Base-by-base conservation (phyloP, 2,113 vertebrate genomes). In the Hemiprocne comata region DNA sequence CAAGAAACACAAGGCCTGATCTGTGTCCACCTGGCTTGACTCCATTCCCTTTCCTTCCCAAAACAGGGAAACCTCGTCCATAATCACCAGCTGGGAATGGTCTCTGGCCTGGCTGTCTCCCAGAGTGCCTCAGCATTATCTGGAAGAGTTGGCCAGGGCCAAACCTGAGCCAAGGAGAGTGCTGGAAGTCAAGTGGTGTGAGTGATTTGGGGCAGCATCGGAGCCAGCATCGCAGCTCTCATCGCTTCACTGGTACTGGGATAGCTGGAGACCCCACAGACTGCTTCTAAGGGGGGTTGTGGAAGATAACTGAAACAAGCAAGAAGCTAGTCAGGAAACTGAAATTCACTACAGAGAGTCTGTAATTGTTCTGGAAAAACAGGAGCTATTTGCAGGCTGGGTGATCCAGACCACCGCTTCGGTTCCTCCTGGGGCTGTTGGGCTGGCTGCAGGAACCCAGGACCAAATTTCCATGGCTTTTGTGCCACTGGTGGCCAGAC, bases 161-260 rank as follows among this genome's bases (percentile, higher is more conserved):
- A 88, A 88, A 86, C n/a, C n/a, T 66, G 34, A 9, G 38, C 48
- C 34, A 23, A 50, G 21, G 34, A 38, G 17, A 71, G 17, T 46
- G 19, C 38, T 92, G 10, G 4, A 89, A 83, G 21, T 73, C 40
- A 79, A 48, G 11, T 29, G 50, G 1, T 57, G 14, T 24, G 42
- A 78, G 57, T 9, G n/a, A n/a, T 57, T 44, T 23, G 0, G 2
- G 26, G 23, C 48, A 64, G 26, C 38, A 2, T 1, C 1, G 6
- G 60, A 55, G 26, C 48, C 21, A 31, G 24, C 20, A 14, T 44
- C 7, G 4, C 53, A 23, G 18, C 23, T 82, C 58, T 61, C 23
- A 25, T 7, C 26, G 10, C 19, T 55, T 71, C 40, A 11, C 25
- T 65, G 57, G 23, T 31, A 4, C 66, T 33, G 44, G 26, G 6